Evolutionary conservation across 2,888 invertebrate genomes (phyloP), one percentile per base, ranked within the genome.

Genomic region (Cheilosia pagana): DNA sequence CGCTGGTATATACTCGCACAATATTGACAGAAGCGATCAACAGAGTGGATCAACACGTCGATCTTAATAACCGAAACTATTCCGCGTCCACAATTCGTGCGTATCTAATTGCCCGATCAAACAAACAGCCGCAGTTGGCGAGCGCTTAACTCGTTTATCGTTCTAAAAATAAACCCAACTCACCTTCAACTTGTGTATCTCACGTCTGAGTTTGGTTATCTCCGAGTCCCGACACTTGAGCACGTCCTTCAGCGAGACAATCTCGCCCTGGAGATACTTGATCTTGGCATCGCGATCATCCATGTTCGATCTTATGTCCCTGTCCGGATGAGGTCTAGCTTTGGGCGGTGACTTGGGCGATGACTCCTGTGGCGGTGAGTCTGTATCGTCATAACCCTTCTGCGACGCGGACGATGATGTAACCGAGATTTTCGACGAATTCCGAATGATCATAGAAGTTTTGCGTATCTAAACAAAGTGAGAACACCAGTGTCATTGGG

Each of bases 101-200:
- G 14, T 53, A 55, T 41, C 75, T 85, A 85, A 85, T 39, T 85
- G 70, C 41, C 55, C 16, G 41, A 41, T 50, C 31, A 85, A 76
- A 76, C 41, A 85, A 35, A 14, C 14, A n/a, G 35, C 31, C 25
- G 10, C n/a, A 35, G 28, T 59, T 23, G 41, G 39, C 25, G 43
- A 4, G 23, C 21, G 59, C 39, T 72, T 4, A 2, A 28, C 28
- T 28, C 28, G 28, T 28, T 2, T 2, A 12, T n/a, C 4, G 62
- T 43, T 53, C 53, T 62, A 10, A 35, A 68, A 55, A 48, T 48
- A 31, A 25, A 45, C 43, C 43, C 43, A 8, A 89, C 92, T 92
- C 90, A 94, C 94, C 93, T 94, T 95, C 57, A 95, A 91, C 90
- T 95, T 95, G 90, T 95, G 95, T 65, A 95, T 94, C 91, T 96